Evolutionary conservation across 1,140 invertebrate genomes (phyloP), one percentile per base, ranked within the genome.

Genomic region (Drosophila dunni): DNA sequence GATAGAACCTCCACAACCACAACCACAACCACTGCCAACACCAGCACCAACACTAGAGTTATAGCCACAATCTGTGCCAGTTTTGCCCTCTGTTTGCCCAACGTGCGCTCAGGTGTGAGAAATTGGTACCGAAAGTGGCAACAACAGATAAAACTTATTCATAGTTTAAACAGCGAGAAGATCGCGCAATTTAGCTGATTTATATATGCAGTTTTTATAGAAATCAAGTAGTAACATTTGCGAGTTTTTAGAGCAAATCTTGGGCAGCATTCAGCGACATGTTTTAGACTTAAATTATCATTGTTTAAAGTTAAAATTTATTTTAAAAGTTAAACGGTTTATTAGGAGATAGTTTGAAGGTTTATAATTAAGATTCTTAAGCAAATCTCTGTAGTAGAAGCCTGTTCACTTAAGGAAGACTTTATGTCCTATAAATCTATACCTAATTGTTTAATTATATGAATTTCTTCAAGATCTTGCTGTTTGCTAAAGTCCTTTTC

Each of bases 121-220:
- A 83, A 80, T 77, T 76, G 65, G 65, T 67, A 69, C 82, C 50
- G 44, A 80, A 86, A 85, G 78, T 86, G 83, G 63, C 70, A 82
- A 82, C 67, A 82, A 82, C 67, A 82, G 82, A 86, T 85, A 81
- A 85, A 74, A 57, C 57, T 57, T 40, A 10, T 51, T 56, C 75
- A 64, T 61, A 58, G 70, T 60, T 71, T 73, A 73, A 53, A 44
- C 36, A n/a, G 45, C 38, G n/a, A 13, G 7, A 56, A 44, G 17
- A 63, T 1, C 33, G 15, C 11, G 10, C 15, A n/a, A n/a, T 13
- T 36, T 7, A n/a, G 36, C 29, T 36, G 51, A 54, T 54, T 54
- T 54, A 54, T 54, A 54, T 20, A 4, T 20, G 15, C 9, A 11
- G 15, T 5, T 20, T 7, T 11, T 40, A 40, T n/a, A 3, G 17